Evolutionary conservation across 2,797 vertebrate genomes (phyloP), one percentile per base, ranked within the genome.

Genomic region (Chelidonichthys spinosus): DNA sequence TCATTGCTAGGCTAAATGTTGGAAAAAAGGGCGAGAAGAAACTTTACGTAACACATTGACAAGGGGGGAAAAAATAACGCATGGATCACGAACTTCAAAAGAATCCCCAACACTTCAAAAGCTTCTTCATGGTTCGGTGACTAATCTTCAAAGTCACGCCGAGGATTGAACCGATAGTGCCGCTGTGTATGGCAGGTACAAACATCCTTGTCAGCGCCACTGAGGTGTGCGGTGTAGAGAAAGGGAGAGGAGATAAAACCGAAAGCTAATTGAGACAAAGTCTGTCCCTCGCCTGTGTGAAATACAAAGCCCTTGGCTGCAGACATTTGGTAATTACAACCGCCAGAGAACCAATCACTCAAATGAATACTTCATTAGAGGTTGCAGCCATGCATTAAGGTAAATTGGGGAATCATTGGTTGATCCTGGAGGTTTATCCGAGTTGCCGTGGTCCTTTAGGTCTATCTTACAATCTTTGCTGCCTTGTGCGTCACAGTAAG

Each of bases 241-340:
- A 72, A 82, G 61, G 71, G 58, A 90, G 76, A 74, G 64, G 70
- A 85, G 87, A 91, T 90, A 87, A 88, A 85, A 81, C 71, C 53
- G 44, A 79, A 60, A 78, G 87, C 87, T 93, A 94, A 94, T 92
- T 94, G 92, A 93, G 92, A 92, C 85, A 87, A 88, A 92, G 89
- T 81, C 89, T 80, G 81, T 88, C 85, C 85, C 72, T 85, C 43
- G 69, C 76, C 76, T 58, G 75, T 74, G 83, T 69, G 83, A 82
- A 83, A 85, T 67, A 56, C 69, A 83, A 85, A 87, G 70, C 83
- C 86, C 52, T 69, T 67, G 78, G 82, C 84, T 81, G 87, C 86
- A 87, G 88, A 90, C 82, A 47, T 76, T 76, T 55, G 61, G 88
- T 92, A 92, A 93, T 94, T 91, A 91, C 87, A 82, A 69, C 79